A percentile compares a stretch with the other conserved stretches of the same genome.
Evolutionary conservation across 2,888 invertebrate species (phyloP).

Genomic region (Cataglyphis altisquamis): DNA sequence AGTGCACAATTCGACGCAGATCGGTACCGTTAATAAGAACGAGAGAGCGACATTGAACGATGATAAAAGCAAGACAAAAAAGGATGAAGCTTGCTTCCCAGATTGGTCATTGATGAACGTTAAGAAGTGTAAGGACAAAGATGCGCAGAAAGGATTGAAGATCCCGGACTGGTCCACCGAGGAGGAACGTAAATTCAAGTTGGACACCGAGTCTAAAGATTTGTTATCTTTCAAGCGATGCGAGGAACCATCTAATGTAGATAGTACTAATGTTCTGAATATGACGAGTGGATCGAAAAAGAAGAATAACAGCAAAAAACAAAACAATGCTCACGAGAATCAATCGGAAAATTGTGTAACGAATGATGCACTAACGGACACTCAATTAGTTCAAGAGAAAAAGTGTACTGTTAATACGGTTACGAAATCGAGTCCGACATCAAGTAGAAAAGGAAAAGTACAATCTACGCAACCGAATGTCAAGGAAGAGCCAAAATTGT

Average conservation of each 20-base stretch:
- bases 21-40: slow-evolving; percentile 76
- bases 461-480: slow-evolving; percentile 55
- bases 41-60: slow-evolving; percentile 70
- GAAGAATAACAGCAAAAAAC: slow-evolving; percentile 70
- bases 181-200: slow-evolving; percentile 81
- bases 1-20: slow-evolving; percentile 83
- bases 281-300: slow-evolving; percentile 72
- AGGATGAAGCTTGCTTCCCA: slow-evolving; percentile 77
- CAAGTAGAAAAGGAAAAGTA: slow-evolving; percentile 77
- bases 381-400: slow-evolving; percentile 72
- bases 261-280: slow-evolving; percentile 65
- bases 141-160: slow-evolving; percentile 77
- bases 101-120: slow-evolving; percentile 82
- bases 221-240: slow-evolving; percentile 71
- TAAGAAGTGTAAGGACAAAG: slow-evolving; percentile 80
- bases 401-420: slow-evolving; percentile 69
- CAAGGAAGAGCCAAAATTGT: slow-evolving; percentile 80
- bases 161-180: slow-evolving; percentile 83
- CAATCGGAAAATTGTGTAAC: slow-evolving; percentile 64
- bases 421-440: slow-evolving; percentile 79
- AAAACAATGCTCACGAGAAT: slow-evolving; percentile 65
- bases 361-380: slow-evolving; percentile 66
- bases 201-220: slow-evolving; percentile 81
- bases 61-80: slow-evolving; percentile 71
- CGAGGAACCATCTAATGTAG: slow-evolving; percentile 69